Percentiles rank a stretch among this genome's conserved stretches.
Conservation (phyloP, 2,797 vertebrate genomes). For the Gila robusta region DNA sequence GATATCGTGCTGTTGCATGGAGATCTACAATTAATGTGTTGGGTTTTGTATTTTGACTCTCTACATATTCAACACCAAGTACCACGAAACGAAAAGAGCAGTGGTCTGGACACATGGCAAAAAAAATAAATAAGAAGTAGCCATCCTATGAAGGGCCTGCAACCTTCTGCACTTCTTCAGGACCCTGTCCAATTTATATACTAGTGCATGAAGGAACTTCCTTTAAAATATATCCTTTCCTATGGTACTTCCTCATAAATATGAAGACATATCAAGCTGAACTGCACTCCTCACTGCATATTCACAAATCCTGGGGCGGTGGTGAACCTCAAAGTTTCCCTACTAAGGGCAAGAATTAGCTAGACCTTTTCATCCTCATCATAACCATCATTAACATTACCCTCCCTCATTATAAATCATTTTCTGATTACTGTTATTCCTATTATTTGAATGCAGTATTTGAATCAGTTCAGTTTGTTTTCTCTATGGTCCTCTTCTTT, state of each 20-base stretch:
- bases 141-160: conserved; percentile 52
- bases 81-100: conserved; percentile 2
- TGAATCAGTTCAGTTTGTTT: conserved; percentile 60
- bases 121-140: conserved; percentile 35
- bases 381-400: conserved; percentile 42
- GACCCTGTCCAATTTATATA: conserved; percentile 45
- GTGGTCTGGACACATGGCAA: conserved; percentile 11
- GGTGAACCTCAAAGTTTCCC: conserved; percentile 43
- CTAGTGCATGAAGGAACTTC: conserved; percentile 65
- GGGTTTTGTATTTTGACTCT: conserved; percentile 36
- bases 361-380: conserved; percentile 44
- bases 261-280: conserved; percentile 45
- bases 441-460: conserved; percentile 64
- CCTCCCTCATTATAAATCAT: conserved; percentile 33
- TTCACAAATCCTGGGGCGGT: conserved; percentile 16
- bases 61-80: conserved; percentile 15
- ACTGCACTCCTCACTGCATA: conserved; percentile 47
- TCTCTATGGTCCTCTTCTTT: conserved; percentile 71
- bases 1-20: conserved; percentile 45
- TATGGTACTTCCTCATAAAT: conserved; percentile 53
- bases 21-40: conserved; percentile 44
- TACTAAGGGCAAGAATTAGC: conserved; percentile 32
- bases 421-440: conserved; percentile 60
- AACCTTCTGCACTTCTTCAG: conserved; percentile 57
- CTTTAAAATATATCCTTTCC: conserved; percentile 45